phyloP scores from a whole-genome alignment of 2,888 invertebrate genomes.

The Quadroppia sp. region DNA sequence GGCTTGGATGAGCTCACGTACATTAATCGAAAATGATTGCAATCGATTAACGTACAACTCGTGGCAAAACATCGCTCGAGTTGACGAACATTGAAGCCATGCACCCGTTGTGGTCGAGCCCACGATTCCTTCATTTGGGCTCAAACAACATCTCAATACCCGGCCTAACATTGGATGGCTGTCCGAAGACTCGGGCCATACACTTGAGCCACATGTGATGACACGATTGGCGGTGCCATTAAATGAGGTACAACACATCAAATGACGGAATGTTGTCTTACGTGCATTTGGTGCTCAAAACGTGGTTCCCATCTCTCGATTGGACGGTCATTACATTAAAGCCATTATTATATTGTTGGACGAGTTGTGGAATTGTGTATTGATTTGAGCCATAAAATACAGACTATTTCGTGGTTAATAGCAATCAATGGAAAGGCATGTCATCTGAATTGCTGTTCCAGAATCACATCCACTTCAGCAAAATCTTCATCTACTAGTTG shows the following conservation, averaged over 20 bases:
- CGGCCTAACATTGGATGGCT: not conserved
- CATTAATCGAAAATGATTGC: slow-evolving; percentile 42
- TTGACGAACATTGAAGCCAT: slow-evolving; percentile 45
- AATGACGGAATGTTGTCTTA: not conserved
- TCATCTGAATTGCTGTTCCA: too few relatives aligned
- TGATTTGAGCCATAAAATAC: too few relatives aligned
- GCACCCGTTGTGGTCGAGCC: slow-evolving; percentile 50
- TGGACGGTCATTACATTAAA: too few relatives aligned
- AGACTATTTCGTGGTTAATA: too few relatives aligned
- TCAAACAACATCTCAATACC: not conserved
- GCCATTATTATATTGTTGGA: too few relatives aligned
- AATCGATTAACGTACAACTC: slow-evolving; percentile 44
- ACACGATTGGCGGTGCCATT: not conserved
- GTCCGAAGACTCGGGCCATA: not conserved
- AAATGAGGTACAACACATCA: too few relatives aligned
- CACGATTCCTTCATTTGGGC: slow-evolving; percentile 47
- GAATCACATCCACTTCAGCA: too few relatives aligned
- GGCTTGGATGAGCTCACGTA: slow-evolving; percentile 19
- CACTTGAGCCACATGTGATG: slow-evolving; percentile 4
- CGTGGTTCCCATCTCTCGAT: slow-evolving; percentile 14
- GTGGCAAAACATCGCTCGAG: slow-evolving; percentile 50
- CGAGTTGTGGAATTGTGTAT: too few relatives aligned
- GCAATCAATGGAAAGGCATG: too few relatives aligned
- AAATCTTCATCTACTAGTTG: too few relatives aligned
- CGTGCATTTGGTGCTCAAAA: slow-evolving; percentile 20